Percentiles rank a stretch among this genome's conserved stretches.
Evolutionary conservation across 2,113 vertebrate species (phyloP).

Genomic region (Neolamprologus cancellatus): DNA sequence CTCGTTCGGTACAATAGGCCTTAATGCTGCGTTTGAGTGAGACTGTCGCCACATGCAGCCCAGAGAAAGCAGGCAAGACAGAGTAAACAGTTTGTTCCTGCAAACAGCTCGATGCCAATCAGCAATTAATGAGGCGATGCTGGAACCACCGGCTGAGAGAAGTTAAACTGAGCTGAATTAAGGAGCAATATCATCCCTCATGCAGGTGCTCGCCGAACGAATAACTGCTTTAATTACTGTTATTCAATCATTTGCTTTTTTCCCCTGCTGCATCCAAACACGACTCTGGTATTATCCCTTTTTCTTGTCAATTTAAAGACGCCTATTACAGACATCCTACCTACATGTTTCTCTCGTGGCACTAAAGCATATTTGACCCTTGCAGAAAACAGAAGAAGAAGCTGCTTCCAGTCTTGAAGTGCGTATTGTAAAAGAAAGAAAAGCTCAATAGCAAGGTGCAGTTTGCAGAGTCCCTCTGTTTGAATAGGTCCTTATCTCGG

Average conservation of each 20-base stretch:
- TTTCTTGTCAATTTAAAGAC: constrained; percentile 90
- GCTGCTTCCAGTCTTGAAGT: constrained; percentile 64
- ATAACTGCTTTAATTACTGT: constrained; percentile 99
- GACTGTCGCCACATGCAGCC: constrained; percentile 45
- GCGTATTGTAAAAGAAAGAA: constrained; percentile 66
- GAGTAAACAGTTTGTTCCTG: constrained; percentile 78
- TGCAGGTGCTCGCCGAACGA: constrained; percentile 97
- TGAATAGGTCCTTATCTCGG: constrained; percentile 78
- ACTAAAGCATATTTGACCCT: constrained; percentile 71
- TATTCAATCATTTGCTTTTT: constrained; percentile 96
- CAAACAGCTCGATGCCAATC: constrained; percentile 77
- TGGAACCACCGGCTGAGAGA: constrained; percentile 73
- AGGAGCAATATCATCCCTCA: constrained; percentile 78
- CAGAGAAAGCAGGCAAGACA: constrained; percentile 62
- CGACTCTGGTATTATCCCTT: constrained; percentile 92
- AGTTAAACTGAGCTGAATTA: constrained; percentile 81
- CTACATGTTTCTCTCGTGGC: constrained; percentile 67
- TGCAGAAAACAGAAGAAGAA: not conserved
- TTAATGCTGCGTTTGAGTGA: constrained; percentile 44
- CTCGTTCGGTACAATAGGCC: constrained; percentile 49
- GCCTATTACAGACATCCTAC: constrained; percentile 82
- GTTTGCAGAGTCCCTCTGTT: constrained; percentile 74
- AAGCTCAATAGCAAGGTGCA: constrained; percentile 62
- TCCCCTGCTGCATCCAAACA: constrained; percentile 65
- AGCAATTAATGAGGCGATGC: constrained; percentile 79